Conservation (phyloP, 2,797 vertebrate genomes). For the Percopsis omiscomaycus region DNA sequence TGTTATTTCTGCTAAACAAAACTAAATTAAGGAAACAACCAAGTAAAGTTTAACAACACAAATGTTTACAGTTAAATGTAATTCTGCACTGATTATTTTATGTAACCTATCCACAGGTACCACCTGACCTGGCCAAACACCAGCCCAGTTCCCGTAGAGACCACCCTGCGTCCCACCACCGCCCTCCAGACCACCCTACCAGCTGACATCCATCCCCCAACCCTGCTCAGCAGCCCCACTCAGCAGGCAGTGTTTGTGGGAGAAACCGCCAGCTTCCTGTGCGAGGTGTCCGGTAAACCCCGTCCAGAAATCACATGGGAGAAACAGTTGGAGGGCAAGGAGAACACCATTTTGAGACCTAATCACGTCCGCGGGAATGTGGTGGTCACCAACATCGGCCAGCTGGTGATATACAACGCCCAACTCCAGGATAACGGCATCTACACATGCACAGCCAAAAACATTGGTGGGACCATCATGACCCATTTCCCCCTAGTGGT, state of each 20-base stretch:
- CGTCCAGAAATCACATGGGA: constrained; percentile 94
- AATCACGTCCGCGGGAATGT: constrained; percentile 91
- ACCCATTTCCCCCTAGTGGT: constrained; percentile 89
- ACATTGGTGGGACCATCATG: constrained; percentile 82
- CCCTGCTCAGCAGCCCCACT: constrained; percentile 80
- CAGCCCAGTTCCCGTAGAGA: constrained; percentile 87
- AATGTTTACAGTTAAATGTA: neutral
- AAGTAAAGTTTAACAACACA: too few species aligned
- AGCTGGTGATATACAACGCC: constrained; percentile 95
- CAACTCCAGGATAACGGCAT: constrained; percentile 89
- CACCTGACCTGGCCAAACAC: constrained; percentile 95
- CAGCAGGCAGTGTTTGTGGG: constrained; percentile 88
- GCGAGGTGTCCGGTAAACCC: constrained; percentile 90
- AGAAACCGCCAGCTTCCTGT: constrained; percentile 95
- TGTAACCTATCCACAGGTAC: constrained; percentile 79
- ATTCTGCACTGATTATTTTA: constrained; percentile 28
- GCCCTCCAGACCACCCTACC: constrained; percentile 84
- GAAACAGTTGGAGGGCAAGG: constrained; percentile 88
- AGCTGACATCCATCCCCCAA: constrained; percentile 80
- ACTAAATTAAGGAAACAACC: too few species aligned
- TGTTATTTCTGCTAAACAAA: too few species aligned
- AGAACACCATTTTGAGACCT: constrained; percentile 88
- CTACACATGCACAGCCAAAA: constrained; percentile 92
- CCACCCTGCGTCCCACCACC: constrained; percentile 86
- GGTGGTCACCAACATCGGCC: constrained; percentile 95